These are phyloP conservation scores for Ennomos erosarius DNA, from an alignment of 2,888 invertebrate genomes.

Conservation along the genomic window DNA sequence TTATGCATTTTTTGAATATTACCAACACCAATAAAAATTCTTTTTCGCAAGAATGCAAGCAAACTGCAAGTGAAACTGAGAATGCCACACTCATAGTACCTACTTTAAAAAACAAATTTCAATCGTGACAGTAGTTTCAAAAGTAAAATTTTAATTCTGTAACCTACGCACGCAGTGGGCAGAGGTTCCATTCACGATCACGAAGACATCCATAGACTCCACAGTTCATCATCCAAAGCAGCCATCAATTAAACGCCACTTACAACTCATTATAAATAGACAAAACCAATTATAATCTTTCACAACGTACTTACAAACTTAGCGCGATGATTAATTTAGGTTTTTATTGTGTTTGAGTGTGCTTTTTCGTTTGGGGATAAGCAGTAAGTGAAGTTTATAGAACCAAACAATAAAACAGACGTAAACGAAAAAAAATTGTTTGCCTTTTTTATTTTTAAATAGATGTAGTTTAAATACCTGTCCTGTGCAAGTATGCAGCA, in stretches of 20 bases:
- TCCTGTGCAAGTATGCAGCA: no score
- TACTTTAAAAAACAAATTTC: no score
- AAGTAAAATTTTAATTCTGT: background rate
- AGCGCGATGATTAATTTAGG: slow-evolving; percentile 67
- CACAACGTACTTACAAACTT: slow-evolving; percentile 52
- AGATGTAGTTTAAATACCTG: no score
- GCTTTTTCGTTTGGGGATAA: slow-evolving; percentile 31
- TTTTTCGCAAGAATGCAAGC: no score
- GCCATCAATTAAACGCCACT: slow-evolving; percentile 77
- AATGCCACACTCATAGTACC: no score
- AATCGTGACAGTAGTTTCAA: background rate
- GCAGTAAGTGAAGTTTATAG: slow-evolving; percentile 9
- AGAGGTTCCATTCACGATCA: slow-evolving; percentile 55
- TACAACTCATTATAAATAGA: slow-evolving; percentile 78
- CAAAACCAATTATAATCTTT: slow-evolving; percentile 70
- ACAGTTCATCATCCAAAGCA: slow-evolving; percentile 51
- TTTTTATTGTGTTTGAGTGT: slow-evolving; percentile 55
- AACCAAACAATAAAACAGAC: background rate
- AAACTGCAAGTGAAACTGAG: no score
- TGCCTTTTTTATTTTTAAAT: no score
- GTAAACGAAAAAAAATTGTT: slow-evolving; percentile 19
- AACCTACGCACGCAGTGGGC: slow-evolving; percentile 57
- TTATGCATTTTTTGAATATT: no score
- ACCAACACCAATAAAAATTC: no score
- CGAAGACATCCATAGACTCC: slow-evolving; percentile 1